A percentile compares a stretch with the other conserved stretches of the same genome.
These are phyloP conservation scores for Nomada fucata DNA, from an alignment of 2,888 invertebrate genomes.

Conservation along the genomic window DNA sequence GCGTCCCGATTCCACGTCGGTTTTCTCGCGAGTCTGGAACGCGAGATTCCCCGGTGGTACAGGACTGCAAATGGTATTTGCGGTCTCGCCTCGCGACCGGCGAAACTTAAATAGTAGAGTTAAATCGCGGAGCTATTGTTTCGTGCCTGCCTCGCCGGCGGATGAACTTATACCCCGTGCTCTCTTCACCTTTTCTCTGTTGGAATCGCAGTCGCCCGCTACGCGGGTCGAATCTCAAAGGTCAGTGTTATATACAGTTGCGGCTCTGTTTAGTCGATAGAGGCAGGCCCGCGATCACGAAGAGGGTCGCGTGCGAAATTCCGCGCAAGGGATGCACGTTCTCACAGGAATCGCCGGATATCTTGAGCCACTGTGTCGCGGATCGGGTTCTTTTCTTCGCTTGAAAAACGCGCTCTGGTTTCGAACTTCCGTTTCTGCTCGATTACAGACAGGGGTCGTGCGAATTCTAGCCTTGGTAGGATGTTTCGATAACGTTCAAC, in stretches of 20 bases:
- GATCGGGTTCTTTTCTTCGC: neutral
- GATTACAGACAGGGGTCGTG: conserved; percentile 2
- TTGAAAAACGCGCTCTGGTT: conserved; percentile 20
- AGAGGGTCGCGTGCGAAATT: conserved; percentile 62
- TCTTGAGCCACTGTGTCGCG: neutral
- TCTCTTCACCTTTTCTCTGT: conserved; percentile 66
- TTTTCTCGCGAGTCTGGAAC: conserved; percentile 7
- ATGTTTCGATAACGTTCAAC: neutral
- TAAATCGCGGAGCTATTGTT: conserved; percentile 47
- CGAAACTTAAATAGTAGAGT: conserved; percentile 29
- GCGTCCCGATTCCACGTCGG: neutral
- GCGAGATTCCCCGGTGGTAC: conserved; percentile 7
- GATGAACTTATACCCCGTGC: conserved; percentile 65
- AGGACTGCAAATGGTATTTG: conserved; percentile 33
- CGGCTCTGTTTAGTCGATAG: conserved; percentile 56
- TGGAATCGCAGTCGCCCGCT: conserved; percentile 35
- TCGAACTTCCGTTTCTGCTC: conserved; percentile 38
- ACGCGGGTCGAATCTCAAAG: conserved; percentile 63
- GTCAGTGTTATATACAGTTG: conserved; percentile 58
- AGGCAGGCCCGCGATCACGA: conserved; percentile 46
- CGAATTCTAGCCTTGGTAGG: neutral
- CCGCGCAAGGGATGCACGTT: conserved; percentile 45
- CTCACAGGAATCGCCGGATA: conserved; percentile 28
- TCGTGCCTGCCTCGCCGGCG: conserved; percentile 46
- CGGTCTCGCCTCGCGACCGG: conserved; percentile 39